Evolutionary conservation across 2,888 invertebrate species (phyloP).

Genomic region (Dromius quadrimaculatus): DNA sequence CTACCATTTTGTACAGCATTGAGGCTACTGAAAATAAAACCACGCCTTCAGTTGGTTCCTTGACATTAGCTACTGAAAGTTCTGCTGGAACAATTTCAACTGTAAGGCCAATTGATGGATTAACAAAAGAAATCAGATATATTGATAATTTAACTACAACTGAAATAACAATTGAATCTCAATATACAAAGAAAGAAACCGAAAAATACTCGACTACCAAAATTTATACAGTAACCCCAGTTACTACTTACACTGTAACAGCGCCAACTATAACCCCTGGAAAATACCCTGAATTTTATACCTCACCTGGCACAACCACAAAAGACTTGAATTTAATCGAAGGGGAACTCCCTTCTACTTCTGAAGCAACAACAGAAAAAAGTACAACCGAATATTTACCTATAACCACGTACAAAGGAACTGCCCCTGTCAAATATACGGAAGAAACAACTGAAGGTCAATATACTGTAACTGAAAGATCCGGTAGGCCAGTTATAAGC

Average conservation of each 20-base stretch:
- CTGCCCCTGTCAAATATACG: background rate
- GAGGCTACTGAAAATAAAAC: constrained; percentile 48
- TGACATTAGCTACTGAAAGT: constrained; percentile 28
- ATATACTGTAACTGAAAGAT: constrained; percentile 12
- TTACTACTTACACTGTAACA: too few species aligned
- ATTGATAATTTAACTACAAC: constrained; percentile 21
- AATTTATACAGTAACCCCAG: too few species aligned
- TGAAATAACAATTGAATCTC: background rate
- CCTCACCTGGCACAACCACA: too few species aligned
- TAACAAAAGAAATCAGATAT: constrained; percentile 11
- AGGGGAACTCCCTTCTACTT: too few species aligned
- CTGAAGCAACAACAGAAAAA: too few species aligned
- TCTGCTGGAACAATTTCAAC: constrained; percentile 47
- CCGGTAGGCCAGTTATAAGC: constrained; percentile 23
- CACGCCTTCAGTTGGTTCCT: constrained; percentile 31
- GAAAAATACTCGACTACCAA: too few species aligned
- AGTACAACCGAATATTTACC: background rate
- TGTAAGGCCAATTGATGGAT: constrained; percentile 28
- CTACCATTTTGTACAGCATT: constrained; percentile 18
- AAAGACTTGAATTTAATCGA: too few species aligned
- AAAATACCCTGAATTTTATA: too few species aligned
- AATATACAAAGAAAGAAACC: constrained; percentile 12
- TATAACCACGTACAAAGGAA: constrained; percentile 14
- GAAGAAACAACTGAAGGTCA: background rate
- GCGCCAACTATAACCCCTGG: too few species aligned